A percentile compares a stretch with the other conserved stretches of the same genome.
Conservation (phyloP, 2,113 vertebrate species). For the Sula dactylatra region DNA sequence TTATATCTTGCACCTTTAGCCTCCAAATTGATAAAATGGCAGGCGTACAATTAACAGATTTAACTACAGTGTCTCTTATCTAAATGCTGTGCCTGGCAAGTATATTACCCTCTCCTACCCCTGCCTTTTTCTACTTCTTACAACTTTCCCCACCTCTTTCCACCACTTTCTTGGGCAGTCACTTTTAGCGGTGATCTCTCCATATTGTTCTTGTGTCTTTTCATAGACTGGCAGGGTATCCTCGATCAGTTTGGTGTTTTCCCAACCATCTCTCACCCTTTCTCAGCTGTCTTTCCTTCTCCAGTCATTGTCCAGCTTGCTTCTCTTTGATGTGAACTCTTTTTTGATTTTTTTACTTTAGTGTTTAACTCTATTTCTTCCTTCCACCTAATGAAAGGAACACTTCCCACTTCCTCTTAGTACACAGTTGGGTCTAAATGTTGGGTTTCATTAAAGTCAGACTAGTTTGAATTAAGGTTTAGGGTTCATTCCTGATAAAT, state of each 20-base stretch:
- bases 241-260: background rate
- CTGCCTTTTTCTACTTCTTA: background rate
- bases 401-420: background rate
- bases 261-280: background rate
- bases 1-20: background rate
- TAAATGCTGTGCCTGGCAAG: background rate
- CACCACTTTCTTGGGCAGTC: background rate
- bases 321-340: background rate
- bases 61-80: background rate
- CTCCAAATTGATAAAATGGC: slow-evolving; percentile 10
- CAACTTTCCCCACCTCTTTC: background rate
- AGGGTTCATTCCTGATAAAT: background rate
- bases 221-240: background rate
- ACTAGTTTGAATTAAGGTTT: background rate
- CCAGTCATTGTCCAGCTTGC: background rate
- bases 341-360: background rate
- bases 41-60: background rate
- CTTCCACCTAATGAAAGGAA: background rate
- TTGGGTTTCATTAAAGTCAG: background rate
- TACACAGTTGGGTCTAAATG: background rate
- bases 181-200: background rate
- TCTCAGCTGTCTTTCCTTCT: background rate
- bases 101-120: background rate
- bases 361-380: background rate
- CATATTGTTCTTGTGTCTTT: background rate